Evolutionary conservation across 2,888 invertebrate species (phyloP).

Genomic region (Aethes cnicana): DNA sequence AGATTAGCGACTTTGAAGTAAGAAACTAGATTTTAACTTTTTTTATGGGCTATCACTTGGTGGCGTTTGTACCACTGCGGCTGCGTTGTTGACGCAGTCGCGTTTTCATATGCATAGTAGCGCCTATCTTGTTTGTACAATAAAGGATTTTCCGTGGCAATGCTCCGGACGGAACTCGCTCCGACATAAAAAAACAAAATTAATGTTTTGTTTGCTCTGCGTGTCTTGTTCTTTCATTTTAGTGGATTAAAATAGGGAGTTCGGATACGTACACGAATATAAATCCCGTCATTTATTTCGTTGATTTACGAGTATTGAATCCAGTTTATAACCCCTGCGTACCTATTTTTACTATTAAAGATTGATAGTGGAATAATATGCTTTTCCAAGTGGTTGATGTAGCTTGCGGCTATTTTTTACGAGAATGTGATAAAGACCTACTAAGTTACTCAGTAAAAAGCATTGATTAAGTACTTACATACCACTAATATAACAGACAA

Average conservation of each 20-base stretch:
- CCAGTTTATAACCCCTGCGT: constrained; percentile 3
- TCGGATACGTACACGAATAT: constrained; percentile 17
- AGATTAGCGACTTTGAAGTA: too few relatives aligned
- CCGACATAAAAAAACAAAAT: constrained; percentile 16
- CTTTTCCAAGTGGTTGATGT: too few relatives aligned
- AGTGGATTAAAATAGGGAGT: constrained; percentile 25
- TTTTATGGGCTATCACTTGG: too few relatives aligned
- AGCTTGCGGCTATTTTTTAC: too few relatives aligned
- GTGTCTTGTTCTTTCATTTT: constrained; percentile 29
- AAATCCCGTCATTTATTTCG: constrained; percentile 26
- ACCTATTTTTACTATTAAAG: constrained; percentile 12
- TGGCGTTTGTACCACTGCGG: too few relatives aligned
- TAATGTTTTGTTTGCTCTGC: constrained; percentile 28
- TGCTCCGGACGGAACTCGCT: constrained; percentile 12
- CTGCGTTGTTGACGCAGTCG: constrained; percentile 8
- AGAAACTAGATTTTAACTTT: too few relatives aligned
- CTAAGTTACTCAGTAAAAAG: too few relatives aligned
- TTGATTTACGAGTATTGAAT: constrained; percentile 28
- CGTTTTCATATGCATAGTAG: constrained; percentile 14
- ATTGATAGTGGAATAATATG: background rate
- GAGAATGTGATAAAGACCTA: too few relatives aligned
- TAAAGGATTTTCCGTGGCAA: constrained; percentile 16
- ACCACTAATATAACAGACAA: too few relatives aligned
- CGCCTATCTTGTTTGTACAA: constrained; percentile 26
- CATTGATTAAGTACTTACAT: too few relatives aligned